Percentiles rank a stretch among this genome's conserved stretches.
phyloP scores from a whole-genome alignment of 2,888 invertebrate species.

The Iselma pallidipennis region DNA sequence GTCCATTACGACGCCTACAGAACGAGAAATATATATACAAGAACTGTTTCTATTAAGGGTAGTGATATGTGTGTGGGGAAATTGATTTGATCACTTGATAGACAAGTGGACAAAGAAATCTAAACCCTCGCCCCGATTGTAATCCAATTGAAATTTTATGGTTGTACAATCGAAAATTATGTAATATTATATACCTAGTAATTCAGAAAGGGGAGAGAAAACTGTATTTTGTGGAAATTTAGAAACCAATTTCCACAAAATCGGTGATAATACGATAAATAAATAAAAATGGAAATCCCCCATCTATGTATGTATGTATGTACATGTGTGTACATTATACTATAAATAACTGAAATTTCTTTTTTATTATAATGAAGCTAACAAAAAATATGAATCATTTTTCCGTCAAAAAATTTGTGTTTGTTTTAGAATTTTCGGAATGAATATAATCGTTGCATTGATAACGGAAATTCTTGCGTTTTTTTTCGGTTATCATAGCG shows the following conservation, averaged over 20 bases:
- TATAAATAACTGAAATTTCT: too few relatives aligned
- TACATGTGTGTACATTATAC: too few relatives aligned
- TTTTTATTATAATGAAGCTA: too few relatives aligned
- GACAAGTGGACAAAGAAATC: too few relatives aligned
- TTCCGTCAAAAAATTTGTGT: too few relatives aligned
- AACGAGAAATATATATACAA: neutral
- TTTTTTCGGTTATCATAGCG: too few relatives aligned
- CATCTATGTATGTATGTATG: too few relatives aligned
- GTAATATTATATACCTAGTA: too few relatives aligned
- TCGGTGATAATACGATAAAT: neutral
- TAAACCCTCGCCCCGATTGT: neutral
- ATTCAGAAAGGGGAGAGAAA: neutral
- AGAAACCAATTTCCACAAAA: neutral
- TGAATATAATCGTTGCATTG: too few relatives aligned
- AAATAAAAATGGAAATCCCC: neutral
- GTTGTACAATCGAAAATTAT: neutral
- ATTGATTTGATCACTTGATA: neutral
- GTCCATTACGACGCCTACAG: constrained; percentile 21
- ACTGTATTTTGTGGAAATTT: neutral
- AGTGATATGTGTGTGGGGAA: neutral
- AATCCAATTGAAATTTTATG: neutral
- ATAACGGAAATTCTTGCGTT: too few relatives aligned
- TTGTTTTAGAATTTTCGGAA: too few relatives aligned
- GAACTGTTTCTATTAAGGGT: neutral
- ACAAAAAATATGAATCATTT: too few relatives aligned